Base-by-base conservation (phyloP, 2,113 vertebrate genomes). In the Leptosomus discolor region DNA sequence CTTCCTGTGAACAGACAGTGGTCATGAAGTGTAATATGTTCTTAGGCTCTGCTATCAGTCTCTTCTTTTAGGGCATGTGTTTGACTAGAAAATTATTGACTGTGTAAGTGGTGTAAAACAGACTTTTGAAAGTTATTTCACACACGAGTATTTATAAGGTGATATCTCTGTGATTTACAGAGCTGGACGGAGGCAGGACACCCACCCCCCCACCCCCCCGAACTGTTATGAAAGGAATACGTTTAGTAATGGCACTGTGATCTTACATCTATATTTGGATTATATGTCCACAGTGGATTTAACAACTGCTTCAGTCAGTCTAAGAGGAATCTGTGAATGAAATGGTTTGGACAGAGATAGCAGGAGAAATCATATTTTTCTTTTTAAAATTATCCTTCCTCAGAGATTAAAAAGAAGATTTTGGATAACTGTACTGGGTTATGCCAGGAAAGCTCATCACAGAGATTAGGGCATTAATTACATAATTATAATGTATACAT, bases 401-500 rank as follows among this genome's bases (percentile, higher is more conserved):
- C 39, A 13, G 46, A 74, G 75, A 74, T 70, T 93, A 74, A 91
- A 94, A 87, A 70, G 56, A 84, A 86, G 43, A 51, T 92, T 95
- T 97, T 81, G 46, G 53, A 74, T 91, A 84, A 92, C 30, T 68
- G 22, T 34, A 23, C 50, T 36, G 21, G 30, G 12, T 90, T 65
- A 81, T 78, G 43, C 45, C 46, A 93, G 82, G 71, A 89, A 92
- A 92, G 43, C 68, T 95, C 92, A 94, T 84, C 83, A n/a, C 24
- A 86, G 63, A 76, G 85, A 82, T 94, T 79, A 93, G 17, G 85
- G 61, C 19, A 81, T 88, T 96, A 94, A 86, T 78, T 86, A 34
- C 29, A 9, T 90, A 93, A 83, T 92, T 92, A 60, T 39, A 92
- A 46, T 54, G 75, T 88, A 92, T 78, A 86, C 37, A 54, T 51